Evolutionary conservation across 2,113 vertebrate genomes (phyloP), one percentile per base, ranked within the genome.

Genomic region (Corapipo altera): DNA sequence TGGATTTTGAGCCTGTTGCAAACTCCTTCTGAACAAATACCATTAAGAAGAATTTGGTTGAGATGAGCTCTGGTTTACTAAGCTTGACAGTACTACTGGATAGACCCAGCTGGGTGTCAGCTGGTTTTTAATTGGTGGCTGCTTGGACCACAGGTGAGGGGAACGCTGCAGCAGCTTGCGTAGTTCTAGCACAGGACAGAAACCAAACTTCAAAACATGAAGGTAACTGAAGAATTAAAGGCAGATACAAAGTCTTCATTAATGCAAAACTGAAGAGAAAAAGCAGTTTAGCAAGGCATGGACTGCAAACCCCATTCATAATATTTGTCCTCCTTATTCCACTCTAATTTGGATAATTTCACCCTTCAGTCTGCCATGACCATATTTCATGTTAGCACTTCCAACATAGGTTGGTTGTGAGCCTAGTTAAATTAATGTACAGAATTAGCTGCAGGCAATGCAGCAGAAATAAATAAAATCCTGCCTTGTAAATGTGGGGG

Each of bases 121-220:
- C 59, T 77, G 69, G 3, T 43, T 70, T 62, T 85, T 32, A 39
- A 39, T 4, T 30, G 32, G 44, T 24, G 57, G 51, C 44, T 52
- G 43, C 58, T 80, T 87, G 67, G 24, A 58, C n/a, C 43, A 39
- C 43, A 79, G 73, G 1, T 24, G 33, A 67, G 20, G 24, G 65
- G 23, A 77, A 16, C 0, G 1, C 19, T 0, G 0, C 1, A 2
- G 70, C 48, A 71, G 3, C 24, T 51, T 28, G 27, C 19, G 0
- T 20, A 44, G 18, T 67, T 71, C 65, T 55, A 51, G 55, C 8
- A 1, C 1, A 64, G 32, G 48, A 44, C 61, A 55, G 52, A 79
- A 75, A 30, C 19, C 22, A 65, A 85, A 71, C 55, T 57, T 88
- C 39, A 43, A 21, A 71, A 70, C 20, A 20, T 1, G 0, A 72